A percentile compares a stretch with the other conserved stretches of the same genome.
Evolutionary conservation across 2,113 vertebrate genomes (phyloP).

Genomic region (Sprattus sprattus): DNA sequence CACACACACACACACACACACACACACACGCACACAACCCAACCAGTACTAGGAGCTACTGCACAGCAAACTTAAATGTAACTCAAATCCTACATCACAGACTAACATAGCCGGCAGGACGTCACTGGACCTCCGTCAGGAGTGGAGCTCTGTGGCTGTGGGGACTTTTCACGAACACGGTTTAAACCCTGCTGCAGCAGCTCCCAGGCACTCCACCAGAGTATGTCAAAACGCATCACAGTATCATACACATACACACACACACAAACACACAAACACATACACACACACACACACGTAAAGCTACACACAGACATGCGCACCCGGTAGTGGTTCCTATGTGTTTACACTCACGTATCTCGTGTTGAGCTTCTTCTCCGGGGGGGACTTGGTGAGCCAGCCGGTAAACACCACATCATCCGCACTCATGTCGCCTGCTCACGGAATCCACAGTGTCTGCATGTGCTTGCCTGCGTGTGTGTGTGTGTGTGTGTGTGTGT

Average conservation of each 20-base stretch:
- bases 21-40: not conserved
- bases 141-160: too few relatives aligned
- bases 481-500: slow-evolving; percentile 44
- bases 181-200: not conserved
- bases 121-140: too few relatives aligned
- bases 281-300: slow-evolving; percentile 45
- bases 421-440: slow-evolving; percentile 82
- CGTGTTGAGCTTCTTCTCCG: slow-evolving; percentile 92
- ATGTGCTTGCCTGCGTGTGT: slow-evolving; percentile 39
- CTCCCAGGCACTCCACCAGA: not conserved
- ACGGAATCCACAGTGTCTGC: slow-evolving; percentile 29
- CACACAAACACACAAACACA: slow-evolving; percentile 29
- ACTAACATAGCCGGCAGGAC: not conserved
- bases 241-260: not conserved
- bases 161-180: not conserved
- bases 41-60: not conserved
- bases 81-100: not conserved
- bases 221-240: not conserved
- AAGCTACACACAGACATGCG: not conserved
- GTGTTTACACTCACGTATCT: slow-evolving; percentile 89
- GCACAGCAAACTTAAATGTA: not conserved
- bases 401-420: slow-evolving; percentile 93
- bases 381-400: slow-evolving; percentile 98
- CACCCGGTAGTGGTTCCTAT: not conserved
- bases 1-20: not conserved